A percentile compares a stretch with the other conserved stretches of the same genome.
Evolutionary conservation across 2,113 vertebrate species (phyloP).

Genomic region (Ranitomeya imitator): DNA sequence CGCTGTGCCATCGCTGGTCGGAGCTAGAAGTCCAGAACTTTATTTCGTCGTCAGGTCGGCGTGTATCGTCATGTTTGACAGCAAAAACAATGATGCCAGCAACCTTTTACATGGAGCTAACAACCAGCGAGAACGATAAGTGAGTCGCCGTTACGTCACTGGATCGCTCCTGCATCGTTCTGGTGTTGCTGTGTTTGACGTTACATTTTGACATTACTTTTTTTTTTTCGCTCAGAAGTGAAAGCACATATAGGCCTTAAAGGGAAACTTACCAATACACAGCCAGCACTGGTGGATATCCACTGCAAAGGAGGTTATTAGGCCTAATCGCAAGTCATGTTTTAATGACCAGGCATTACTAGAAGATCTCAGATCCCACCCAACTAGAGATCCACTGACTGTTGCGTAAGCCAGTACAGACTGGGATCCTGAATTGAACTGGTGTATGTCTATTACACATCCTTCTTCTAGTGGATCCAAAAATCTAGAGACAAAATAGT

Average conservation of each 20-base stretch:
- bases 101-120: too few relatives aligned
- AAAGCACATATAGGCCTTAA: neutral
- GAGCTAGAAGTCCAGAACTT: too few relatives aligned
- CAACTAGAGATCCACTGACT: slow-evolving; percentile 91
- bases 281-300: slow-evolving; percentile 98
- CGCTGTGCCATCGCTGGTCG: too few relatives aligned
- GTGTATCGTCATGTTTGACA: too few relatives aligned
- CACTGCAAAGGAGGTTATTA: slow-evolving; percentile 96
- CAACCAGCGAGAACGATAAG: too few relatives aligned
- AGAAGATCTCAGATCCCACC: slow-evolving; percentile 92
- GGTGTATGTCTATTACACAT: slow-evolving; percentile 94
- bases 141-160: too few relatives aligned
- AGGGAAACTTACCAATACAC: slow-evolving; percentile 82
- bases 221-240: too few relatives aligned
- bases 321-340: slow-evolving; percentile 91
- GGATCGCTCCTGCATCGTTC: too few relatives aligned
- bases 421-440: slow-evolving; percentile 93
- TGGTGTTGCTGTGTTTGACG: too few relatives aligned
- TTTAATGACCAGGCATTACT: slow-evolving; percentile 90
- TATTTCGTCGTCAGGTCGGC: too few relatives aligned
- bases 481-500: neutral
- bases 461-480: slow-evolving; percentile 92
- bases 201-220: too few relatives aligned
- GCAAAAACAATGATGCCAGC: too few relatives aligned
- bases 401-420: slow-evolving; percentile 93